Conservation (phyloP, 2,113 vertebrate species). For the Alosa alosa region DNA sequence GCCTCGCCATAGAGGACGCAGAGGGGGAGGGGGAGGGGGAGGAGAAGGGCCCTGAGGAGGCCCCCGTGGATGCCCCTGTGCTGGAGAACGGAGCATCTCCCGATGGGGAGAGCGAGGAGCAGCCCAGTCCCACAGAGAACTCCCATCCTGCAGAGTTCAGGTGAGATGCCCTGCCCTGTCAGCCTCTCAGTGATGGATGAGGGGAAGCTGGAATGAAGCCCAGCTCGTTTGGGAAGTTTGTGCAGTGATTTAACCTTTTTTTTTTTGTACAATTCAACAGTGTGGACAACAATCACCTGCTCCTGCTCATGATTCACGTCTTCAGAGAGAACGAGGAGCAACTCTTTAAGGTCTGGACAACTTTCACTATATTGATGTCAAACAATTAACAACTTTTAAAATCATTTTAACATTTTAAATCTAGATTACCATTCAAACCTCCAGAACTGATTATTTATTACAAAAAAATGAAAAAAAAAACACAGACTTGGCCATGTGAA, state of each 20-base stretch:
- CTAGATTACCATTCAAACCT: neutral
- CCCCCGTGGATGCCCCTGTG: conserved; percentile 41
- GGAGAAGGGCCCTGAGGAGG: conserved; percentile 53
- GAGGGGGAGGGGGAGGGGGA: conserved; percentile 53
- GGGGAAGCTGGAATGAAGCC: neutral
- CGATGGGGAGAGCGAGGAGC: conserved; percentile 64
- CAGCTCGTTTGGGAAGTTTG: neutral
- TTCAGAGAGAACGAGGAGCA: conserved; percentile 97
- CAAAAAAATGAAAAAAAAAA: too few relatives aligned
- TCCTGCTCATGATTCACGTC: conserved; percentile 96
- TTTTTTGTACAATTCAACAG: conserved; percentile 62
- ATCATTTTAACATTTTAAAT: too few relatives aligned
- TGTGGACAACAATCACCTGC: conserved; percentile 96
- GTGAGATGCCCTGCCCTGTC: conserved; percentile 65
- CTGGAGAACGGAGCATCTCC: conserved; percentile 55
- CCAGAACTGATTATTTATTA: neutral
- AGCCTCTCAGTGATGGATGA: neutral
- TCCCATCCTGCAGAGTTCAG: conserved; percentile 91
- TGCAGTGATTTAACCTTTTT: neutral
- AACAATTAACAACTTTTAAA: neutral
- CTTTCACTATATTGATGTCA: neutral
- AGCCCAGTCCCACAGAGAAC: conserved; percentile 75
- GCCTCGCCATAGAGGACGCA: conserved; percentile 43
- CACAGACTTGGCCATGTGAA: too few relatives aligned
- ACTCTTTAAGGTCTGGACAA: conserved; percentile 83